Evolutionary conservation across 2,888 invertebrate genomes (phyloP), one percentile per base, ranked within the genome.

Genomic region (Tortricodes alternella): DNA sequence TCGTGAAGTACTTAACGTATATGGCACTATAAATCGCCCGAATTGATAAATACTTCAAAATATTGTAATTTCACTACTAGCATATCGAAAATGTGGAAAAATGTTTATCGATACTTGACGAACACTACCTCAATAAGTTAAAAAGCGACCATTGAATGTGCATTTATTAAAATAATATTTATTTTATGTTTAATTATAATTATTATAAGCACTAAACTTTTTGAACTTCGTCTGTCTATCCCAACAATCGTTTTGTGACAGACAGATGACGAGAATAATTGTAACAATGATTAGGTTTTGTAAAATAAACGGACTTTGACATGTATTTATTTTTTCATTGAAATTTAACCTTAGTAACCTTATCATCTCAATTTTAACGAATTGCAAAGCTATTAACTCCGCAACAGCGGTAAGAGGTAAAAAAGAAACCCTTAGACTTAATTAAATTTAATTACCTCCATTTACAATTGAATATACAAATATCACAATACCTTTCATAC

Each of bases 141-240:
- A 15, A 24, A 9, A 24, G 9, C 24, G 2, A 7, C 7, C 3
- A 18, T 2, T 3, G 23, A 3, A 8, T 16, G 5, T 50, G 56
- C 56, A 56, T 56, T 56, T 56, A 23, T 23, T 50, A 50, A 50
- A 16, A 11, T 43, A 38, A 21, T 34, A 41, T 34, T 41, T 53
- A 53, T 39, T 34, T 34, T 41, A 38, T 32, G 15, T 41, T n/a
- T 32, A 16, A n/a, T 13, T 5, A 18, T 27, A 23, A n/a, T 38
- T 1, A n/a, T 11, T 13, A 6, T 23, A 4, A 23, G 1, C 8
- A 6, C 6, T 5, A 24, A 11, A 11, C 5, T 15, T 15, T 2
- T 24, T 1, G 50, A 52, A 49, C 74, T 78, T 83, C 79, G 85
- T 87, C 85, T 83, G 76, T 74, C 78, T 81, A 65, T 78, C 85